Evolutionary conservation across 2,888 invertebrate genomes (phyloP).

Genomic region (Ernsta delagoae): DNA sequence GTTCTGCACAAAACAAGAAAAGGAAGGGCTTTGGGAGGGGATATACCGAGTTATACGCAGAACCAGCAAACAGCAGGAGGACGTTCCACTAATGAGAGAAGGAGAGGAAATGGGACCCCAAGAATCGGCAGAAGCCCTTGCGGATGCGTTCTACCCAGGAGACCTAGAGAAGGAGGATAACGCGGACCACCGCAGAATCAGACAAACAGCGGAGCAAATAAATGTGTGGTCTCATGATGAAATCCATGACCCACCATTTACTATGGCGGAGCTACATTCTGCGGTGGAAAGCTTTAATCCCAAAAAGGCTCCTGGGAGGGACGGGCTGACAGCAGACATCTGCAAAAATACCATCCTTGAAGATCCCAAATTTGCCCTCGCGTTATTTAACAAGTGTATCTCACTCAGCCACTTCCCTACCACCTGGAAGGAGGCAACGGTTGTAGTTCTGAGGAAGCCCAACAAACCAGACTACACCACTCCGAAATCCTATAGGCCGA

Average conservation of each 20-base stretch:
- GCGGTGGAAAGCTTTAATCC: conserved; percentile 6
- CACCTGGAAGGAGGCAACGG: conserved; percentile 13
- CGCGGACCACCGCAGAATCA: background rate
- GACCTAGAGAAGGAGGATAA: background rate
- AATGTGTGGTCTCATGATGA: conserved; percentile 1
- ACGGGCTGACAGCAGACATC: conserved; percentile 7
- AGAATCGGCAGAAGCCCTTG: background rate
- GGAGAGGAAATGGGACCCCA: background rate
- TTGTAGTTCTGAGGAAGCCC: conserved; percentile 8
- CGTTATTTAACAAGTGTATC: background rate
- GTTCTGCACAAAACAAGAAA: conserved; percentile 6
- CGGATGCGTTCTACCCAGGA: conserved; percentile 1
- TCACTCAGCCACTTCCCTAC: conserved; percentile 3
- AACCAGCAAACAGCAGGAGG: conserved; percentile 3
- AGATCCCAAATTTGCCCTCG: background rate
- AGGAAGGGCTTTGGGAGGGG: conserved; percentile 1
- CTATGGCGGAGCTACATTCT: background rate
- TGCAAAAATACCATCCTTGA: background rate
- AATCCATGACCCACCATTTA: conserved; percentile 16
- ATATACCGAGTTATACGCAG: background rate
- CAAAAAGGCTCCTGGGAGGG: conserved; percentile 13
- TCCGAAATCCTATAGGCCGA: conserved; percentile 8
- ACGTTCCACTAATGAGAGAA: background rate
- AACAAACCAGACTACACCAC: background rate
- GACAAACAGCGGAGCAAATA: background rate